Base-by-base conservation (phyloP, 2,797 vertebrate species). In the Serranus cabrilla region DNA sequence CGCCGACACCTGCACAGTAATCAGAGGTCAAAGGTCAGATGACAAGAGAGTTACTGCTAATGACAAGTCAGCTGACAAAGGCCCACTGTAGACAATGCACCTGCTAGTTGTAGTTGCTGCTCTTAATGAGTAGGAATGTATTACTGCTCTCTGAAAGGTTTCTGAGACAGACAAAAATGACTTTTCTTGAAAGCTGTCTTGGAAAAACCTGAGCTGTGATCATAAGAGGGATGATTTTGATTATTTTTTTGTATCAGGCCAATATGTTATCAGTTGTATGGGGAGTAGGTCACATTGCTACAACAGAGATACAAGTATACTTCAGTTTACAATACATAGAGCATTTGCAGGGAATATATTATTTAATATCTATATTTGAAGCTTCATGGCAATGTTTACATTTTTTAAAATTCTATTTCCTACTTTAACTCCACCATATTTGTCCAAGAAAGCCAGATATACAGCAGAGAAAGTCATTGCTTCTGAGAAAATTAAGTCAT, bases 1-100 rank as follows among this genome's bases (percentile, higher is more conserved):
- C 0, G 95, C 93, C 2, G 93, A 94, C 71, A 99, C 98, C 98
- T 99, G 86, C 43, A 72, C 47, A 42, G 55, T 37, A 65, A 49
- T 27, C 77, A 37, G 17, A 74, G 70, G 87, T 86, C 71, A 76
- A 70, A 4, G 66, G 67, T 77, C 68, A 77, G 45, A 11, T 49
- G 12, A 68, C 8, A 52, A 52, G 20, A 78, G 3, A 40, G 13
- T 27, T 39, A 52, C 13, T 52, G 50, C 17, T 17, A 4, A 3
- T 42, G 8, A 27, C 25, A 50, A 18, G 13, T 27, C 27, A 61
- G 39, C 18, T 59, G 49, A 39, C 6, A 37, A 13, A 2, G 3
- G 39, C 12, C 11, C 14, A 12, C 23, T 31, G 45, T 31, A 49
- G 25, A 66, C 3, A 31, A 0, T 34, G 20, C 25, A 34, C 51